Evolutionary conservation across 2,113 vertebrate species (phyloP).

Genomic region (Phalacrocorax pelagicus): DNA sequence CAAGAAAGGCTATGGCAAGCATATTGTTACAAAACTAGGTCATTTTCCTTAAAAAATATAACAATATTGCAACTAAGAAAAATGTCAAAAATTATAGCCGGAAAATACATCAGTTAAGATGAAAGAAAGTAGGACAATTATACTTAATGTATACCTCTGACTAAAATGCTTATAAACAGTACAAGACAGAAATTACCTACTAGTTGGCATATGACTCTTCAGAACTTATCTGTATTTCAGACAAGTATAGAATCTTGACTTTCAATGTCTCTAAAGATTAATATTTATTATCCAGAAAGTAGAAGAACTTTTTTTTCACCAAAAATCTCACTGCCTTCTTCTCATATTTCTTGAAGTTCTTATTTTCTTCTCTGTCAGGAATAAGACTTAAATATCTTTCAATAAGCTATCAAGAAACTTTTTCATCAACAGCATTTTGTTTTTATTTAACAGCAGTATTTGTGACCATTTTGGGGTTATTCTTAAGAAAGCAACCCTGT

Average conservation of each 20-base stretch:
- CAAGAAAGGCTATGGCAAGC: background rate
- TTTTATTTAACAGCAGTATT: background rate
- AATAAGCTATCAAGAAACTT: background rate
- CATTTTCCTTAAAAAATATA: slow-evolving; percentile 23
- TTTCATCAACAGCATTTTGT: background rate
- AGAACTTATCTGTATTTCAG: background rate
- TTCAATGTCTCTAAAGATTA: background rate
- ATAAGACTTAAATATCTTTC: background rate
- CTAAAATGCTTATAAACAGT: background rate
- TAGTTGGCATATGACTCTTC: background rate
- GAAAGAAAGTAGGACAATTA: slow-evolving; percentile 46
- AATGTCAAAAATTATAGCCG: background rate
- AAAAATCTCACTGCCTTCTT: background rate
- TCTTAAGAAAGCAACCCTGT: background rate
- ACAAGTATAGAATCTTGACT: background rate
- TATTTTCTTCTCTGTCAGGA: background rate
- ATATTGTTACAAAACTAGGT: slow-evolving; percentile 24
- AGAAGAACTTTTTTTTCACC: background rate
- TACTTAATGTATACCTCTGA: background rate
- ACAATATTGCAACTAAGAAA: background rate
- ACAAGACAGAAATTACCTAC: background rate
- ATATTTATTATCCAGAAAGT: background rate
- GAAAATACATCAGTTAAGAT: background rate
- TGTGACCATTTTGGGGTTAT: background rate
- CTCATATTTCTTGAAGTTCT: background rate